Evolutionary conservation across 2,888 invertebrate genomes (phyloP).

Genomic region (Apamea epomidion): DNA sequence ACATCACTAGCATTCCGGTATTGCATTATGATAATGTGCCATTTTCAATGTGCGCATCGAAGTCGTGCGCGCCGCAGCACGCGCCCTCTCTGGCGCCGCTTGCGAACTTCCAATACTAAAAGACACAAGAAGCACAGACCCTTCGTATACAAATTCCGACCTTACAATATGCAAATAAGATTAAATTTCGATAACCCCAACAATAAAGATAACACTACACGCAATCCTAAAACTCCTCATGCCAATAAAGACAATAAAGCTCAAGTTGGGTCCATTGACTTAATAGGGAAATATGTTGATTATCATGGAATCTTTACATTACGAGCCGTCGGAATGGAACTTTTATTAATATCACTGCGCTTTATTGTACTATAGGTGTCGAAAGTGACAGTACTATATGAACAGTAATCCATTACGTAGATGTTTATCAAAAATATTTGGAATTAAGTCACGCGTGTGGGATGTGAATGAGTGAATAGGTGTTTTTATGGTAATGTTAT

Average conservation of each 20-base stretch:
- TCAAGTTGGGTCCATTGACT: conserved; percentile 68
- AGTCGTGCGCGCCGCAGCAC: conserved; percentile 80
- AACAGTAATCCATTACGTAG: conserved; percentile 75
- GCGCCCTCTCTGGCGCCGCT: conserved; percentile 82
- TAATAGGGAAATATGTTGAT: conserved; percentile 75
- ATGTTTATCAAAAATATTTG: conserved; percentile 82
- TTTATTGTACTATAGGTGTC: conserved; percentile 72
- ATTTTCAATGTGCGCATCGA: conserved; percentile 86
- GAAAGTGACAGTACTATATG: conserved; percentile 74
- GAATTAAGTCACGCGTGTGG: conserved; percentile 83
- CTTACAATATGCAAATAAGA: conserved; percentile 53
- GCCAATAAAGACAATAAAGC: conserved; percentile 74
- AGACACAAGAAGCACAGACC: conserved; percentile 55
- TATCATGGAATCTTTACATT: conserved; percentile 74
- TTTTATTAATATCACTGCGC: conserved; percentile 73
- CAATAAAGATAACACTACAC: conserved; percentile 62
- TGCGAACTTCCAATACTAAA: conserved; percentile 51
- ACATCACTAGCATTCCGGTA: conserved; percentile 85
- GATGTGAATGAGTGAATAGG: conserved; percentile 75
- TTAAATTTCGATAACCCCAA: conserved; percentile 25
- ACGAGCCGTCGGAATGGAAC: conserved; percentile 75
- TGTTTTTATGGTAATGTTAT: conserved; percentile 84
- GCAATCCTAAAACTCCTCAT: conserved; percentile 69
- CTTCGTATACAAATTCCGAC: conserved; percentile 49
- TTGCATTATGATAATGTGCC: conserved; percentile 89